Percentiles rank a stretch among this genome's conserved stretches.
Conservation (phyloP, 2,888 invertebrate species). For the Erebia palarica region DNA sequence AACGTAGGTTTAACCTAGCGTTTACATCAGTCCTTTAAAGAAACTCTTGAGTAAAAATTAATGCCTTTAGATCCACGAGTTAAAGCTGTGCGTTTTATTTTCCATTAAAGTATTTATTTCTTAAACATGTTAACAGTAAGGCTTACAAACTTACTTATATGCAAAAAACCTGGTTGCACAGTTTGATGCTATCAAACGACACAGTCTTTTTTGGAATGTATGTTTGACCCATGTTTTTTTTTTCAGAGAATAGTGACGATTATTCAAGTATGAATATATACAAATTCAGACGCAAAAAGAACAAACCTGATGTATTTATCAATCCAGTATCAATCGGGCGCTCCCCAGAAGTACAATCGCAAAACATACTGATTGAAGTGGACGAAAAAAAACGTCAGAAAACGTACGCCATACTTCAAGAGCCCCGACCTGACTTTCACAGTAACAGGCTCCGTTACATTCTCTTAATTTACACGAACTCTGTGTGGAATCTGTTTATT, state of each 20-base stretch:
- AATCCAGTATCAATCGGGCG: slow-evolving; percentile 40
- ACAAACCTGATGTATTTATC: slow-evolving; percentile 50
- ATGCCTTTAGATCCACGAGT: too few relatives aligned
- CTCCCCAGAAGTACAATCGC: slow-evolving; percentile 40
- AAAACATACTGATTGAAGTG: slow-evolving; percentile 50
- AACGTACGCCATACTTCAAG: slow-evolving; percentile 71
- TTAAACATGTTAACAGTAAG: too few relatives aligned
- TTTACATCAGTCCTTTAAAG: too few relatives aligned
- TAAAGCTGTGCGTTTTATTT: too few relatives aligned
- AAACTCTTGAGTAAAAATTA: too few relatives aligned
- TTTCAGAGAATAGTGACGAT: slow-evolving; percentile 40
- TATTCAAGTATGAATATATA: slow-evolving; percentile 56
- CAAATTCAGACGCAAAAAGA: slow-evolving; percentile 56
- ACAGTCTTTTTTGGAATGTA: neutral
- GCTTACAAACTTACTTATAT: too few relatives aligned
- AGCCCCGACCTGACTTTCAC: slow-evolving; percentile 63
- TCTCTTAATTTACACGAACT: slow-evolving; percentile 65
- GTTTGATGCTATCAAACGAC: too few relatives aligned
- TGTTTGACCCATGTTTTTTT: neutral
- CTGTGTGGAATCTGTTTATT: slow-evolving; percentile 66
- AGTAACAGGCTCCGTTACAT: slow-evolving; percentile 62
- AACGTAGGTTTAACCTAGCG: too few relatives aligned
- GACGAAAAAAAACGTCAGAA: slow-evolving; percentile 56
- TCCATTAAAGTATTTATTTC: too few relatives aligned
- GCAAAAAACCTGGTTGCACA: too few relatives aligned